Evolutionary conservation across 2,113 vertebrate species (phyloP), one percentile per base, ranked within the genome.

Genomic region (Pseudorhombus dupliciocellatus): DNA sequence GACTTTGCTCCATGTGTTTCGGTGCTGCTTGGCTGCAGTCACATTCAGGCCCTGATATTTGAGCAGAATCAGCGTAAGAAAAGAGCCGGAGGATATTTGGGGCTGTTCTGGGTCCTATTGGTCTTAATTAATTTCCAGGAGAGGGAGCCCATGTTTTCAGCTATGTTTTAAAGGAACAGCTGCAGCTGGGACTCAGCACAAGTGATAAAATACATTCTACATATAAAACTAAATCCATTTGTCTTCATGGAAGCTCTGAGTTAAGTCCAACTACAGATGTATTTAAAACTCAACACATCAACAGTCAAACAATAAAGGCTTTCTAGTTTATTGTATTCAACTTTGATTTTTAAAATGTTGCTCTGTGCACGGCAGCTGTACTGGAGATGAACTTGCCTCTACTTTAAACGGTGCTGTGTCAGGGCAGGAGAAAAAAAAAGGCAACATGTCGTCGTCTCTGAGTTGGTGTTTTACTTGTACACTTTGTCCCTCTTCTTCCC

Each of bases 401-500:
- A n/a, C 20, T 9, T 50, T n/a, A 50, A n/a, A 15, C 21, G 4
- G 46, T n/a, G 46, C 20, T n/a, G 46, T 8, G 46, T 53, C 12
- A 9, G 16, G 18, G 5, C 24, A 44, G 34, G 15, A 25, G 6
- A 5, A 7, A 22, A 40, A 52, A 34, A 44, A 7, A 11, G n/a
- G n/a, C n/a, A n/a, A n/a, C n/a, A 20, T 31, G 56, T 21, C 2
- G 3, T 65, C 9, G n/a, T n/a, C 10, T 1, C 4, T 57, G 37
- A 42, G 56, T 55, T 44, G 26, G 57, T 48, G 70, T 70, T 79
- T 81, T 80, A 91, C 85, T 91, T 92, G 72, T 16, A 30, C 31
- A 77, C 54, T 62, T 93, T 93, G 56, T 60, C 77, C 82, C 94
- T 94, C 93, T 94, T 96, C 92, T 94, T 98, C 69, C 97, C 98